Evolutionary conservation across 2,797 vertebrate species (phyloP), one percentile per base, ranked within the genome.

Genomic region (Cirrhinus molitorella): DNA sequence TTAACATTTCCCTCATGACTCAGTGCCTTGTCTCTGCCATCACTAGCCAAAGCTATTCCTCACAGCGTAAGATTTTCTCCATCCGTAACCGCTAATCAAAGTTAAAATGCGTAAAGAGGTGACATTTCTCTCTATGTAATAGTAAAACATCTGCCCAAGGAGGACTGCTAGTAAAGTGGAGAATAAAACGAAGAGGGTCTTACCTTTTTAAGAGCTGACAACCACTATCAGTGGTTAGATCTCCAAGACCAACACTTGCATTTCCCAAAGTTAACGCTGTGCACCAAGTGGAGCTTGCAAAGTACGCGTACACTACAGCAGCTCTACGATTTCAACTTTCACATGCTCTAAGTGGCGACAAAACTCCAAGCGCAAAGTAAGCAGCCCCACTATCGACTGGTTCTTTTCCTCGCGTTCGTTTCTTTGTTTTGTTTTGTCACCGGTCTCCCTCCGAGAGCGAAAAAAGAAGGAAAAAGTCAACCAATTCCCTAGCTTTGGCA

Each of bases 221-320:
- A 96, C 96, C 96, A 97, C 95, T 90, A 94, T 92, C 93, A 94
- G 95, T 96, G 97, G 95, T 96, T 96, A 98, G 96, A 98, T 96
- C 95, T 95, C 94, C 95, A 94, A 94, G 95, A 96, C 95, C 95
- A 95, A 96, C 94, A 96, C 96, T 96, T 94, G 96, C 96, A 98
- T 97, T 95, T 96, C 96, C 96, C 96, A 97, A 98, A 98, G 96
- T 98, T 97, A 96, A 95, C 95, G 95, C 95, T 95, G 94, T 92
- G 96, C 90, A 92, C 90, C 92, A 92, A 92, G 92, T 92, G 92
- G 92, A 92, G 93, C 93, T 94, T 91, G 92, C 90, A 92, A 91
- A 95, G 93, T 94, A 92, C 94, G 93, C 93, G 91, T 94, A 95
- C 94, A 95, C 95, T 94, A 93, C 92, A 90, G 91, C 92, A 88